phyloP scores from a whole-genome alignment of 2,113 vertebrate species.

The Vanacampus margaritifer region DNA sequence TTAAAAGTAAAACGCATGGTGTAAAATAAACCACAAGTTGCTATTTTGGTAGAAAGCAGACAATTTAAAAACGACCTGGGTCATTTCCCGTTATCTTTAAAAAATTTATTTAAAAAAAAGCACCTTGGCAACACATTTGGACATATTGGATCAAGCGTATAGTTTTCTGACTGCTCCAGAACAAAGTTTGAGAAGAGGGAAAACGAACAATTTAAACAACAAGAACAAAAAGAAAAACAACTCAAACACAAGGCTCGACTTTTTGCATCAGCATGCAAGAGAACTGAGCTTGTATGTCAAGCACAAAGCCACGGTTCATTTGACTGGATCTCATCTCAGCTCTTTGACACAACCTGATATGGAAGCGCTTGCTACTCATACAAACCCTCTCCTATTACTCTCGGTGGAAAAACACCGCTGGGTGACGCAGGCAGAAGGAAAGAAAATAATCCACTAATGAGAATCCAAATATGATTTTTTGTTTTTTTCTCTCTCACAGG shows the following conservation, averaged over 20 bases:
- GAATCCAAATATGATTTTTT: slow-evolving; percentile 14
- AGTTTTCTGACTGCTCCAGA: neutral
- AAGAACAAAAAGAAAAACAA: too few relatives aligned
- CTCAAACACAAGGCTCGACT: neutral
- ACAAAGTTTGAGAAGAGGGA: neutral
- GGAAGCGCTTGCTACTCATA: slow-evolving; percentile 31
- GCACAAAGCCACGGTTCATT: slow-evolving; percentile 46
- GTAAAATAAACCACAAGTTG: neutral
- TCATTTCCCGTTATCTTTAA: neutral
- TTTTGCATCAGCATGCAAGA: slow-evolving; percentile 29
- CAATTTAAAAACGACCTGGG: neutral
- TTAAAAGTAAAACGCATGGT: too few relatives aligned
- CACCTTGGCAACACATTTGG: neutral
- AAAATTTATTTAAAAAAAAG: too few relatives aligned
- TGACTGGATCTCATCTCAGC: slow-evolving; percentile 30
- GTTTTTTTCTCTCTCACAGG: neutral
- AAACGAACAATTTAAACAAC: neutral
- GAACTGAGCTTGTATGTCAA: neutral
- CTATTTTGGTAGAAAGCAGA: neutral
- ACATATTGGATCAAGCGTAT: neutral
- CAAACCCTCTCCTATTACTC: slow-evolving; percentile 47
- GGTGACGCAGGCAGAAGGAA: slow-evolving; percentile 1
- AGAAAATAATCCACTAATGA: slow-evolving; percentile 23
- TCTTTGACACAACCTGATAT: slow-evolving; percentile 13
- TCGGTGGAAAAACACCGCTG: slow-evolving; percentile 24